These are phyloP conservation scores for Ophonus ardosiacus DNA, from an alignment of 2,888 invertebrate species.

Conservation along the genomic window DNA sequence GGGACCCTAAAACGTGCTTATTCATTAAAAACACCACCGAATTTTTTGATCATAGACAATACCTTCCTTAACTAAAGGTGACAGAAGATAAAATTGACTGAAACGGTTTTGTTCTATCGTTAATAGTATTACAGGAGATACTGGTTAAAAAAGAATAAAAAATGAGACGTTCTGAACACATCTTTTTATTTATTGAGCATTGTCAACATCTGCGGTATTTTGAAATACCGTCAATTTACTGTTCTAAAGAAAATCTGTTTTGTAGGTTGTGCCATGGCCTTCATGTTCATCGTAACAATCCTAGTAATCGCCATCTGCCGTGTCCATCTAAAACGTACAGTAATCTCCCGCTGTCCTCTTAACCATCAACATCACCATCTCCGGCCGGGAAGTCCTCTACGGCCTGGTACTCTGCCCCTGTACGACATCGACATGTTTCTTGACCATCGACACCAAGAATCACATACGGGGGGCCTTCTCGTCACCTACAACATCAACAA, in stretches of 20 bases:
- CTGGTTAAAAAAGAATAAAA: no score
- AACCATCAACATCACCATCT: constrained; percentile 66
- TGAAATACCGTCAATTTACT: neutral
- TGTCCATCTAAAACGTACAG: constrained; percentile 74
- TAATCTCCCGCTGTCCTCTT: constrained; percentile 69
- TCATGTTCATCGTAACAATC: constrained; percentile 75
- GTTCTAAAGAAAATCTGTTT: neutral
- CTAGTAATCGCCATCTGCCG: constrained; percentile 75
- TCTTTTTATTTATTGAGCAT: no score
- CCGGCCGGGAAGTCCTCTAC: constrained; percentile 66
- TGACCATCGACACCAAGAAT: constrained; percentile 65
- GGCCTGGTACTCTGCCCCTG: constrained; percentile 67
- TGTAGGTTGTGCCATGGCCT: constrained; percentile 75
- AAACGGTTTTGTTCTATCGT: no score
- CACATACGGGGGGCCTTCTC: constrained; percentile 64
- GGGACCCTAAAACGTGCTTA: no score
- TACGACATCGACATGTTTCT: constrained; percentile 72
- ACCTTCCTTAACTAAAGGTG: no score
- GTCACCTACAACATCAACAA: constrained; percentile 75
- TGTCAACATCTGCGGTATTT: no score
- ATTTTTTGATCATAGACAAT: no score
- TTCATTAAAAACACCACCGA: no score
- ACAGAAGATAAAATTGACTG: no score
- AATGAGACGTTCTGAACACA: no score
- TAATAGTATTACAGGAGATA: no score